Conservation (phyloP, 2,797 vertebrate genomes). For the Acropternis orthonyx region DNA sequence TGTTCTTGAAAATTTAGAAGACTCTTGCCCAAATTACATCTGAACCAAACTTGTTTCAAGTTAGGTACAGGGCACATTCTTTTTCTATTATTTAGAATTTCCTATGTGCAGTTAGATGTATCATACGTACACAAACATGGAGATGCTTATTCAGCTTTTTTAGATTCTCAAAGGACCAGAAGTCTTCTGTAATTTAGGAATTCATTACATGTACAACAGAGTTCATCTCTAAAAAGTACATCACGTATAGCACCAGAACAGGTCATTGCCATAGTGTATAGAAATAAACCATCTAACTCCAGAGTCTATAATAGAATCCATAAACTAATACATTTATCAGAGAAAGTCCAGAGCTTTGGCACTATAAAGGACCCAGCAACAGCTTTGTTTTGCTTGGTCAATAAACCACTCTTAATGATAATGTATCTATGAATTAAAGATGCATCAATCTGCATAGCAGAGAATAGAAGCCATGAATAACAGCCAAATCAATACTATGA, state of each 20-base stretch:
- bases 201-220: not conserved
- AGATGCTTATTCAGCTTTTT: not conserved
- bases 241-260: not conserved
- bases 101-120: not conserved
- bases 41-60: not conserved
- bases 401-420: conserved; percentile 47
- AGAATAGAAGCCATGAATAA: conserved; percentile 34
- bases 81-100: not conserved
- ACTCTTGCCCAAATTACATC: not conserved
- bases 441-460: conserved; percentile 49
- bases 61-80: not conserved
- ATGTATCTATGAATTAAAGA: conserved; percentile 43
- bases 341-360: not conserved
- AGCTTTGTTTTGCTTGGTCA: conserved; percentile 39
- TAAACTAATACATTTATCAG: not conserved
- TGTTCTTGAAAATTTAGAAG: not conserved
- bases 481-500: conserved; percentile 45
- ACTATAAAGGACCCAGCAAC: not conserved
- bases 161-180: not conserved
- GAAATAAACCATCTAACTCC: not conserved
- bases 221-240: not conserved
- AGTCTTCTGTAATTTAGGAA: not conserved
- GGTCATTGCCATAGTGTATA: fast-evolving
- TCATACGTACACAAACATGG: fast-evolving
- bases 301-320: not conserved